Percentiles rank a stretch among this genome's conserved stretches.
These are phyloP conservation scores for Coreoperca whiteheadi DNA, from an alignment of 2,113 vertebrate species.

Conservation along the genomic window DNA sequence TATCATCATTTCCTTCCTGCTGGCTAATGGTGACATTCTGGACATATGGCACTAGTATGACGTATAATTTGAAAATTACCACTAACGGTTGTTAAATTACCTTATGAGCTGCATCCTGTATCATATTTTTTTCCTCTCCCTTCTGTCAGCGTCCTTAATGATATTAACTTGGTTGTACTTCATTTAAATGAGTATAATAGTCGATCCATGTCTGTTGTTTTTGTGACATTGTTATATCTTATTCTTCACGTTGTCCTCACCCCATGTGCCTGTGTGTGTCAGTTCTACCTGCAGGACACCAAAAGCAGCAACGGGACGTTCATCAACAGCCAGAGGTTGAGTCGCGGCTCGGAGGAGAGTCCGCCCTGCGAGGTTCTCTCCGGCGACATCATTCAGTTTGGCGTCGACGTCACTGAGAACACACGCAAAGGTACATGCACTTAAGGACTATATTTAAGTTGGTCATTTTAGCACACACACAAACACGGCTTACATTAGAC, in stretches of 20 bases:
- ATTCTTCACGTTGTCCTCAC: not conserved
- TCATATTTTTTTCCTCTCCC: not conserved
- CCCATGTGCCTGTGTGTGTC: slow-evolving; percentile 65
- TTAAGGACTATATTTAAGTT: too few species aligned
- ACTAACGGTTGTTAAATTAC: not conserved
- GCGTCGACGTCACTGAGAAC: slow-evolving; percentile 99
- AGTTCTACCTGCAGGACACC: slow-evolving; percentile 99
- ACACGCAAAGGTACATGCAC: slow-evolving; percentile 89
- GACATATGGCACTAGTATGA: not conserved
- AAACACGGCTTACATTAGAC: not conserved
- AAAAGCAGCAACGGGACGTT: slow-evolving; percentile 99
- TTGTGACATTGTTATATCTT: not conserved
- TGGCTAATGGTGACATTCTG: not conserved
- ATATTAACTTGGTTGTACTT: not conserved
- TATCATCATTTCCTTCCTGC: too few species aligned
- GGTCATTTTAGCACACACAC: not conserved
- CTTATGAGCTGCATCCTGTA: not conserved
- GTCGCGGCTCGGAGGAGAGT: slow-evolving; percentile 98
- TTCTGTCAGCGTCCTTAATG: not conserved
- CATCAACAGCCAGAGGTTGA: slow-evolving; percentile 99
- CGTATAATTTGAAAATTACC: not conserved
- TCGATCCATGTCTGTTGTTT: not conserved
- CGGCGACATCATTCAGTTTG: slow-evolving; percentile 98
- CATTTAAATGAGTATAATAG: not conserved
- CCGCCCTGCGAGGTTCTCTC: slow-evolving; percentile 98